Conservation (phyloP, 2,888 invertebrate species). For the Anaspis maculata region DNA sequence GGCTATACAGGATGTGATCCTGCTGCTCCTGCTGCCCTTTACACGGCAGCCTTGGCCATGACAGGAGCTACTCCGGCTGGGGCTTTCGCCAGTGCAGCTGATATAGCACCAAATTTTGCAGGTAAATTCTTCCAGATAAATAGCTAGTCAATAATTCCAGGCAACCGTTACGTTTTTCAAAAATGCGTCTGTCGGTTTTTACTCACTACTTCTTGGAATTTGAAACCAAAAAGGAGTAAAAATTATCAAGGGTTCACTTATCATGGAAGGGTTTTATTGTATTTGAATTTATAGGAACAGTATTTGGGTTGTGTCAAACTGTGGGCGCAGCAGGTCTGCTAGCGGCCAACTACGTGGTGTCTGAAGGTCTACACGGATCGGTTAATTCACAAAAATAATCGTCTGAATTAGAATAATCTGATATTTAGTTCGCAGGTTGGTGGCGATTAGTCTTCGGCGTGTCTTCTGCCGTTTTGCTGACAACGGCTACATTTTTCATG, state of each 20-base stretch:
- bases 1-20: slow-evolving; percentile 54
- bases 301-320: slow-evolving; percentile 47
- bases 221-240: no score
- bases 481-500: slow-evolving; percentile 50
- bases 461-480: slow-evolving; percentile 48
- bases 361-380: slow-evolving; percentile 50
- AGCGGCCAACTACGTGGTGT: slow-evolving; percentile 50
- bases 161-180: no score
- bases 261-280: no score
- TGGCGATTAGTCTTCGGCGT: slow-evolving; percentile 53
- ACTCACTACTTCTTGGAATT: no score
- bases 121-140: no score
- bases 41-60: slow-evolving; percentile 49
- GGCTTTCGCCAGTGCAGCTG: slow-evolving; percentile 50
- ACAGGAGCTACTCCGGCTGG: slow-evolving; percentile 52
- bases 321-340: slow-evolving; percentile 49
- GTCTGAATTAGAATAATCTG: background rate
- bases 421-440: slow-evolving; percentile 46
- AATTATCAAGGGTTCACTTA: no score
- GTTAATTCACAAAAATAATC: slow-evolving; percentile 42
- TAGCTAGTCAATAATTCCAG: slow-evolving; percentile 6
- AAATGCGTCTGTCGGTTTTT: no score
- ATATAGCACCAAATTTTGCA: slow-evolving; percentile 49
- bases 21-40: slow-evolving; percentile 48
- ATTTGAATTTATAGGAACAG: slow-evolving; percentile 39